phyloP scores from a whole-genome alignment of 2,113 vertebrate genomes.

The Ochotona curzoniae region DNA sequence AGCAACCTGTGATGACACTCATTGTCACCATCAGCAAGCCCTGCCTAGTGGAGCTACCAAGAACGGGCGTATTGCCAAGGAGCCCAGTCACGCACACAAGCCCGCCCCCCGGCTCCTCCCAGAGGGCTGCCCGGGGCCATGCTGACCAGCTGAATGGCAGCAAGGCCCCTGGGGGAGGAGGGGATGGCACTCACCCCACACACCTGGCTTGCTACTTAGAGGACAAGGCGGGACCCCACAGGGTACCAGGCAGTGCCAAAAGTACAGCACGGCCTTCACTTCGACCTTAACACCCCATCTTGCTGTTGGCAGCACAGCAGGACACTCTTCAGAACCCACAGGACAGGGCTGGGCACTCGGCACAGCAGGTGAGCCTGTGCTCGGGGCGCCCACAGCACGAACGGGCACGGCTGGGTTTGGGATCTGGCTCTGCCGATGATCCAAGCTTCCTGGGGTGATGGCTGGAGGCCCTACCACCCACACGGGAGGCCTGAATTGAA shows the following conservation, averaged over 20 bases:
- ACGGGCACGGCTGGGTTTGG: too few species aligned
- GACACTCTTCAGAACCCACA: background rate
- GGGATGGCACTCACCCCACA: background rate
- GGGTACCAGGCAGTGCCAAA: background rate
- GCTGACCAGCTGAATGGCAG: background rate
- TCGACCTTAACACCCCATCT: background rate
- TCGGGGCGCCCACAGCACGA: too few species aligned
- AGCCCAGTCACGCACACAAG: background rate
- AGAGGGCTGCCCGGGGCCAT: background rate
- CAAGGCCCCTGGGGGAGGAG: background rate
- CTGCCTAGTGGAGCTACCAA: background rate
- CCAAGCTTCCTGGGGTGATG: too few species aligned
- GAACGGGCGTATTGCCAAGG: background rate
- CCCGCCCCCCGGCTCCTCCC: background rate
- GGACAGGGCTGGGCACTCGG: background rate
- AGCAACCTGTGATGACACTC: background rate
- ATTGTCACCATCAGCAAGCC: background rate
- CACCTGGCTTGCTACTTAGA: background rate
- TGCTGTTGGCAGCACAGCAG: background rate
- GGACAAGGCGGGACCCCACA: background rate
- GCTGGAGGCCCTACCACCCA: too few species aligned
- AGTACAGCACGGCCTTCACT: background rate
- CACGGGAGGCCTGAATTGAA: too few species aligned
- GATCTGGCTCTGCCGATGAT: too few species aligned
- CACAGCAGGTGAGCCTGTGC: too few species aligned